Evolutionary conservation across 2,113 vertebrate species (phyloP).

Genomic region (Sturnira hondurensis): DNA sequence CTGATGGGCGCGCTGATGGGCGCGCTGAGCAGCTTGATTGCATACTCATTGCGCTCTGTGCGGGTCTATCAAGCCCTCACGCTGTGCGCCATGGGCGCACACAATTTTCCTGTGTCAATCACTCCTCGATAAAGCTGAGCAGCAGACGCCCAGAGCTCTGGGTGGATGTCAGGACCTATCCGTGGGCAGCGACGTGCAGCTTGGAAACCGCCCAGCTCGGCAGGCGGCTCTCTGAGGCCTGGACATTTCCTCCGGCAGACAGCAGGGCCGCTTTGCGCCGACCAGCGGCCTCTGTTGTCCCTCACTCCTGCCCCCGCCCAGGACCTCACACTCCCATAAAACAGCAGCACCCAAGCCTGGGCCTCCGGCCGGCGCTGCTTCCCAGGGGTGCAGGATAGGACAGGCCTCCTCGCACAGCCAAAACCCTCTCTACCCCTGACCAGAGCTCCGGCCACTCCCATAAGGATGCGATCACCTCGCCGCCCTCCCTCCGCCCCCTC

Average conservation of each 20-base stretch:
- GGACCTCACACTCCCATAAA: not conserved
- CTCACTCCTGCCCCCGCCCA: not conserved
- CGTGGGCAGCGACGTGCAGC: fast-evolving
- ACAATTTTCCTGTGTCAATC: not conserved
- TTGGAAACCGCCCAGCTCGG: not conserved
- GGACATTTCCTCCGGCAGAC: not conserved
- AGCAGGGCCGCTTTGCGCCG: not conserved
- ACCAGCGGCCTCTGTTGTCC: not conserved
- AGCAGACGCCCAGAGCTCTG: not conserved
- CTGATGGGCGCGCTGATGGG: too few relatives aligned
- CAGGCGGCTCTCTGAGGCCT: fast-evolving
- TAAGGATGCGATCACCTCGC: fast-evolving
- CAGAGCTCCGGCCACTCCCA: not conserved
- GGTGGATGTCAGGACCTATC: not conserved
- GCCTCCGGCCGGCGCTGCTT: not conserved
- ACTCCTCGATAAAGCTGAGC: not conserved
- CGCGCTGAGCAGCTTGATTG: not conserved
- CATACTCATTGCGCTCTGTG: fast-evolving
- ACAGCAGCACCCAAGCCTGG: not conserved
- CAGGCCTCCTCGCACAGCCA: not conserved
- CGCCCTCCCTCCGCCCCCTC: not conserved
- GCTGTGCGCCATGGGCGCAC: too few relatives aligned
- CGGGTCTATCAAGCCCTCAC: not conserved
- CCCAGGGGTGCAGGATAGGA: not conserved
- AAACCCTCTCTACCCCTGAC: fast-evolving